Base-by-base conservation (phyloP, 2,888 invertebrate species). In the Lochmaea crataegi region DNA sequence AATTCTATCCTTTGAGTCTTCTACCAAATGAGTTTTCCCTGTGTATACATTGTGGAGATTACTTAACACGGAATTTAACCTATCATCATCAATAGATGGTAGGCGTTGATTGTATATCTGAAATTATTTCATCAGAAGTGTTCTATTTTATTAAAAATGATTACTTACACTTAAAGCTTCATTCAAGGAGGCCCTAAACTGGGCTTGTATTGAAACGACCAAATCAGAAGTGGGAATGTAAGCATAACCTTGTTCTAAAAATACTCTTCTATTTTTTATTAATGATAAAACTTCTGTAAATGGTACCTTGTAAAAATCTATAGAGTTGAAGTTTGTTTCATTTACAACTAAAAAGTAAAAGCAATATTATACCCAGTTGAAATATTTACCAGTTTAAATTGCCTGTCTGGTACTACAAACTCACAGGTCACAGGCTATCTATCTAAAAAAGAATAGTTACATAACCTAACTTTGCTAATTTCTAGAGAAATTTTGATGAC, bases 201-300 rank as follows among this genome's bases (percentile, higher is more conserved):
- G 90, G 4, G 93, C 91, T 42, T 93, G 90, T 58, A 99, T 89
- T 65, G 98, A 93, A 9, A 94, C 94, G 63, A 94, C 90, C 80
- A 99, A 90, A 80, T 98, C 98, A 77, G 89, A 90, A 74, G 93
- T 91, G 0, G 96, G 94, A 63, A 99, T 93, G 85, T 94, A 99
- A 1, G 97, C 98, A 85, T 74, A 93, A 4, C 99, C 99, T 70
- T 88, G 88, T 79, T 90, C 90, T 0, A 99, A 83, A 82, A 91
- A 97, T 5, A 96, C 95, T 85, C 90, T 93, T 75, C 98, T 90
- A 14, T 87, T 87, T 82, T 90, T 91, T 1, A 99, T 92, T 77
- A 99, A 89, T 83, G 98, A 96, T 26, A 94, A 86, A 0, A 97
- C 98, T 86, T 96, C 94, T 68, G 90, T 90, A 85, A 97, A 99